Base-by-base conservation (phyloP, 2,113 vertebrate genomes). In the Dipodomys merriami region DNA sequence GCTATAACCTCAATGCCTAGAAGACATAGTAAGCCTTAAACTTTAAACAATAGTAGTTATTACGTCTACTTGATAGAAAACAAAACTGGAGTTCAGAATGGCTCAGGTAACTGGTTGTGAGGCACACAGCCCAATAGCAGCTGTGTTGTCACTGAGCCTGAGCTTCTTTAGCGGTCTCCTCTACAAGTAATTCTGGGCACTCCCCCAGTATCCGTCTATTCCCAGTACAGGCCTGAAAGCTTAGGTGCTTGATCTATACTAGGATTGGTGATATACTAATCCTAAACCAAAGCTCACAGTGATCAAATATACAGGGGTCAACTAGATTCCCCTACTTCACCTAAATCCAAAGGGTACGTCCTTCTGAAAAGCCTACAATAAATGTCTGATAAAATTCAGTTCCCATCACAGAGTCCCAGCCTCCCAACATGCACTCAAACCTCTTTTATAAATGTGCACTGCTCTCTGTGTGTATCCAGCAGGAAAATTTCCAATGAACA, bases 401-500 rank as follows among this genome's bases (percentile, higher is more conserved):
- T 91, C 82, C 88, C 25, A 73, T 81, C 68, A 83, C 1, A 9
- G 72, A 94, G 88, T n/a, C 46, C 7, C 4, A 39, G 46, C 74
- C 85, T 94, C 81, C 87, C 53, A 44, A 77, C 0, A 7, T 73
- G 33, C 88, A 87, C 77, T 89, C 92, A 92, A 90, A 84, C 74
- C 23, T 77, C 30, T 88, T 90, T 96, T 94, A 96, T 89, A 95
- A 96, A 96, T 82, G 94, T 94, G 65, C 80, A 57, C 88, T 93
- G 71, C 91, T 96, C 79, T 96, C 90, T 86, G 35, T 91, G 95
- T 90, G 95, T 94, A 96, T 86, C 87, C 95, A 95, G 94, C 93
- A 91, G 95, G 95, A 97, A 96, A 95, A 96, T 96, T 91, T 95
- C 95, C 95, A 96, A 80, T 95, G 96, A 95, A 91, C 91, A 94